Base-by-base conservation (phyloP, 2,797 vertebrate genomes). In the Leontopithecus rosalia region DNA sequence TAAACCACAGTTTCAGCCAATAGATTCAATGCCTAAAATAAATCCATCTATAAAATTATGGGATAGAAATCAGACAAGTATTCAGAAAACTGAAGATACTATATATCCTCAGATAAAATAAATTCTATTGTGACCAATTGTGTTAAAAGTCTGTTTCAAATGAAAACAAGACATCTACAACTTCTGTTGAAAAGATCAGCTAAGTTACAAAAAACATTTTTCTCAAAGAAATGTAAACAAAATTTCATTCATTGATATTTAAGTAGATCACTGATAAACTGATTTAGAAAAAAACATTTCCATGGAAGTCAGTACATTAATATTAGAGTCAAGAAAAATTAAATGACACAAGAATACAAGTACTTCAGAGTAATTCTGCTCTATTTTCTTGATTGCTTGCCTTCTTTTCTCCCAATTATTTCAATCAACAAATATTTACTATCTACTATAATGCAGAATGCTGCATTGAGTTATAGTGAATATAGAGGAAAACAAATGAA, bases 151-250 rank as follows among this genome's bases (percentile, higher is more conserved):
- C 36, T 6, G 72, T 79, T 88, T 86, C 58, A 96, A 94, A 83
- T 84, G 55, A 97, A 94, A 94, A 46, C 24, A 94, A 92, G 58
- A 82, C 41, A 90, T 73, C 36, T 55, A 24, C 43, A 92, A 95
- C 72, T 77, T 93, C 39, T 77, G 36, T 84, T 75, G 92, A 85
- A 91, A 85, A 81, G 57, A 87, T 67, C 11, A 58, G 26, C 52
- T 72, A 70, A 94, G 17, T 82, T 55, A 43, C 1, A 94, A 36
- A 46, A 75, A 92, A 39, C 5, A 70, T 75, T 97, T 95, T 73
- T 43, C 77, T 67, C 5, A 92, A 96, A 91, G 67, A 95, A 94
- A 92, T 39, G 33, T 84, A 81, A 92, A 84, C 11, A 58, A 95
- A 84, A 19, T 84, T 88, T 87, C 20, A 90, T 48, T 95, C n/a